Evolutionary conservation across 1,140 invertebrate genomes (phyloP).

Genomic region (Dryas iulia): DNA sequence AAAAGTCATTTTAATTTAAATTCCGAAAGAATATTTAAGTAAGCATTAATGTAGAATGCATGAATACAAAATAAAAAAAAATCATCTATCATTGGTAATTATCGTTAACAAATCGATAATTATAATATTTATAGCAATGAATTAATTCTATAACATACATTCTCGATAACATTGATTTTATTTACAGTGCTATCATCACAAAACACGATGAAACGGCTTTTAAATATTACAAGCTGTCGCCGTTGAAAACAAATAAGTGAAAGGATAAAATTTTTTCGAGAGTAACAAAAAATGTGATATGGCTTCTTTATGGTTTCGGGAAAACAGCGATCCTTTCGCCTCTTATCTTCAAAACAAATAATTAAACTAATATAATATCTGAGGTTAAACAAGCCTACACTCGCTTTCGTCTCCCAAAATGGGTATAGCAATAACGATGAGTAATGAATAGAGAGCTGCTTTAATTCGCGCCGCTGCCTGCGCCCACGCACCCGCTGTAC

Average conservation of each 20-base stretch:
- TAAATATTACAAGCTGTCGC: background rate
- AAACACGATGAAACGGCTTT: no score
- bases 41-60: no score
- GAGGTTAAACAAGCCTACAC: constrained; percentile 64
- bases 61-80: no score
- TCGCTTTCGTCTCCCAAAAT: constrained; percentile 74
- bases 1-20: no score
- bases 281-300: background rate
- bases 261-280: background rate
- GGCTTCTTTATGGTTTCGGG: background rate
- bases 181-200: no score
- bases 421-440: constrained; percentile 75
- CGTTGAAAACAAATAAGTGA: background rate
- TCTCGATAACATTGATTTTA: no score
- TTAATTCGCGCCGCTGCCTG: constrained; percentile 70
- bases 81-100: background rate
- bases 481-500: constrained; percentile 62
- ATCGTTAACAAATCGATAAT: background rate
- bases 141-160: no score
- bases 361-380: constrained; percentile 41
- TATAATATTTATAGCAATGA: background rate
- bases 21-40: no score
- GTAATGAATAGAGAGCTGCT: constrained; percentile 79
- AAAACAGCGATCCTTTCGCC: constrained; percentile 22
- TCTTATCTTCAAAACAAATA: constrained; percentile 39